These are phyloP conservation scores for Megaceryle alcyon DNA, from an alignment of 2,797 vertebrate species.

Conservation along the genomic window DNA sequence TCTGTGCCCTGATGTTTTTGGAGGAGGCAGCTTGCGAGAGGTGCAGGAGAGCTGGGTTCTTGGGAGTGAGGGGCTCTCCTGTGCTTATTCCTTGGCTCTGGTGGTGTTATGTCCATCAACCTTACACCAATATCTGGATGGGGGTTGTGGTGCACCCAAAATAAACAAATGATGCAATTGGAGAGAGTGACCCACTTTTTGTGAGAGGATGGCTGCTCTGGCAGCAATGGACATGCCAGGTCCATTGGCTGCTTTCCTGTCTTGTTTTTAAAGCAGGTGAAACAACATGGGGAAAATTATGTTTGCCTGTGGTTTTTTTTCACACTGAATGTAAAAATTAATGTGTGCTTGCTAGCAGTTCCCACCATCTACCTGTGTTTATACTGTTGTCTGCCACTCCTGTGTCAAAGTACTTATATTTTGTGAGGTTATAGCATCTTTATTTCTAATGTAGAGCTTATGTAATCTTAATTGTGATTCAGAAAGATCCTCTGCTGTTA, in stretches of 20 bases:
- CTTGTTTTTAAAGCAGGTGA: neutral
- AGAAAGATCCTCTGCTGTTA: neutral
- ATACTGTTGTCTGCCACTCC: neutral
- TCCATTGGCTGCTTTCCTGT: neutral
- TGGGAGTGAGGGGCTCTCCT: accelerated
- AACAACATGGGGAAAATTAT: neutral
- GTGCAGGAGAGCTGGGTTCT: neutral
- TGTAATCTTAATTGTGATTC: neutral
- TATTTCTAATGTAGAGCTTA: neutral
- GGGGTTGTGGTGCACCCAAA: neutral
- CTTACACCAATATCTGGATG: neutral
- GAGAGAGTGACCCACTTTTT: accelerated
- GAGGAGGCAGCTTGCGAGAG: neutral
- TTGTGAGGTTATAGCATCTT: neutral
- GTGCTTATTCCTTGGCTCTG: neutral
- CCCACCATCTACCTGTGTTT: neutral
- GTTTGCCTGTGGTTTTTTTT: neutral
- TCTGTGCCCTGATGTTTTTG: accelerated
- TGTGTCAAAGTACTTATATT: neutral
- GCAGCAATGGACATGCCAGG: accelerated
- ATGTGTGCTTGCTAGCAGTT: neutral
- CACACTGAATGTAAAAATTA: neutral
- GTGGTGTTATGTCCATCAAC: neutral
- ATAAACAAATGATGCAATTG: neutral
- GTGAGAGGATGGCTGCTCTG: accelerated